These are phyloP conservation scores for Tetragonula clypearis DNA, from an alignment of 1,140 invertebrate genomes.

Conservation along the genomic window DNA sequence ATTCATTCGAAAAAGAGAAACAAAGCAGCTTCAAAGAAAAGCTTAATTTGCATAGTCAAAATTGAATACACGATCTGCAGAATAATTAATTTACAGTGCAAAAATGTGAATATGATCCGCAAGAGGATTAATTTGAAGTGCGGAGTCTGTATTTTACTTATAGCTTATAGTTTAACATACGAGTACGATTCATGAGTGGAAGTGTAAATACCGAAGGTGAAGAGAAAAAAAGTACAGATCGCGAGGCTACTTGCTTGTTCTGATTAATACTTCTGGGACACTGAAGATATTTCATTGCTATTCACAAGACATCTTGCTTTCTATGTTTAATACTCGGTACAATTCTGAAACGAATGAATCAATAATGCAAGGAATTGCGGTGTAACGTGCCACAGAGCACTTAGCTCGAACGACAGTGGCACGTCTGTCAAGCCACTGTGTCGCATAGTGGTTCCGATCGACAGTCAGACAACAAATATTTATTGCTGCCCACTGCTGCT, in stretches of 20 bases:
- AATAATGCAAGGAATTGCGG: constrained; percentile 59
- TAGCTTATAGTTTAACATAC: neutral
- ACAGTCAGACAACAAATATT: constrained; percentile 58
- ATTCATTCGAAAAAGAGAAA: no score
- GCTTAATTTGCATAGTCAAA: no score
- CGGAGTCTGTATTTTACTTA: neutral
- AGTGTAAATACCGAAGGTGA: neutral
- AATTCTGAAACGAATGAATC: constrained; percentile 44
- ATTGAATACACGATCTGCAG: no score
- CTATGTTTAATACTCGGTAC: neutral
- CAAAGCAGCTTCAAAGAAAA: no score
- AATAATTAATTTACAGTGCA: no score
- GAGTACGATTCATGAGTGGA: neutral
- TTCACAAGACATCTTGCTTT: neutral
- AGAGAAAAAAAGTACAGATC: neutral
- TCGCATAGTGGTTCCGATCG: constrained; percentile 71
- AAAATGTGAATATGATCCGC: no score
- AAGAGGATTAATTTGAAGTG: no score
- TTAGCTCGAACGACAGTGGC: constrained; percentile 60
- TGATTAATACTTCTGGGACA: neutral
- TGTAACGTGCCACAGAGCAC: constrained; percentile 68
- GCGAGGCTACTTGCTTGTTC: neutral
- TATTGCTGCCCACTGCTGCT: constrained; percentile 53
- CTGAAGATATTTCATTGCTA: neutral
- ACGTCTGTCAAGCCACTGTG: constrained; percentile 64